These are phyloP conservation scores for Ia io DNA, from an alignment of 2,113 vertebrate species.

Conservation along the genomic window DNA sequence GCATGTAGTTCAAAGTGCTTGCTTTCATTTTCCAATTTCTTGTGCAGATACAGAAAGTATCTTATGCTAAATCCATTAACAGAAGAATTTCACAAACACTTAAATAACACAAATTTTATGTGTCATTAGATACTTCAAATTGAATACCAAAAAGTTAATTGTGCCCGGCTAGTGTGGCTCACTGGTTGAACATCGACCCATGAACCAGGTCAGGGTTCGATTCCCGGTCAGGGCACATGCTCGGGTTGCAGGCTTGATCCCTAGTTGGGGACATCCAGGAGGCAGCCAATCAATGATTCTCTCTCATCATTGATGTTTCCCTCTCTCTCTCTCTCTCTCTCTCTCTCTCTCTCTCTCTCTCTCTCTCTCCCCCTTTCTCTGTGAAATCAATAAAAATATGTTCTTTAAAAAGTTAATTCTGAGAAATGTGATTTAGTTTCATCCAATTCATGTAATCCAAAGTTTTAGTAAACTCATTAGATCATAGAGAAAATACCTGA, in stretches of 20 bases:
- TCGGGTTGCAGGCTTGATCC: too few species aligned
- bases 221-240: too few species aligned
- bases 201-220: too few species aligned
- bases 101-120: neutral
- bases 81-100: neutral
- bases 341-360: too few species aligned
- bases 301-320: too few species aligned
- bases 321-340: too few species aligned
- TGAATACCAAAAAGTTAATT: neutral
- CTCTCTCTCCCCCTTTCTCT: too few species aligned
- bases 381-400: too few species aligned
- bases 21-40: constrained; percentile 5
- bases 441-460: neutral
- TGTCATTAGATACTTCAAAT: neutral
- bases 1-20: neutral
- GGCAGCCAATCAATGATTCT: too few species aligned
- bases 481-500: neutral
- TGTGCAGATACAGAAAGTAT: neutral
- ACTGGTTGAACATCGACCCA: too few species aligned
- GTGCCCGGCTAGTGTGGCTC: too few species aligned
- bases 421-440: neutral
- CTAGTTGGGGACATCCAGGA: too few species aligned
- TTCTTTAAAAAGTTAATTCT: neutral
- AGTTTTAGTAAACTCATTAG: neutral
- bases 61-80: neutral